phyloP scores from a whole-genome alignment of 2,113 vertebrate species.

The Nothobranchius furzeri region DNA sequence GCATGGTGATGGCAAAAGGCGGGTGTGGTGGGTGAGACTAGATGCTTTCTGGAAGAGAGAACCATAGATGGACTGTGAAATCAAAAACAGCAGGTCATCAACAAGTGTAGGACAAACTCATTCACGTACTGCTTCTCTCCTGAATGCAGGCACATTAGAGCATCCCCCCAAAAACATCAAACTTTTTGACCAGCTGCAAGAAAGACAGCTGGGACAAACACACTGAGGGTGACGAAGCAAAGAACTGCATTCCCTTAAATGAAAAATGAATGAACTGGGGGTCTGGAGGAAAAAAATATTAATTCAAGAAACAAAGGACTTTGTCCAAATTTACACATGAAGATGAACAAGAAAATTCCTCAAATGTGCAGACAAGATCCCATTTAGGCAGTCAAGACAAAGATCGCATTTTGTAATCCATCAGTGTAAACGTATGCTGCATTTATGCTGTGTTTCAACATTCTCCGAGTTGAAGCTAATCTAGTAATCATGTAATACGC shows the following conservation, averaged over 20 bases:
- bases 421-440: too few relatives aligned
- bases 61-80: slow-evolving; percentile 70
- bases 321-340: background rate
- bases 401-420: too few relatives aligned
- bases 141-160: slow-evolving; percentile 45
- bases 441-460: too few relatives aligned
- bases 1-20: slow-evolving; percentile 5
- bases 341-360: too few relatives aligned
- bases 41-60: slow-evolving; percentile 33
- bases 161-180: slow-evolving; percentile 1
- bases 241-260: too few relatives aligned
- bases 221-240: background rate
- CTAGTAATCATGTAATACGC: too few relatives aligned
- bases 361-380: too few relatives aligned
- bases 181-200: background rate
- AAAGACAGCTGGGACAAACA: slow-evolving; percentile 21
- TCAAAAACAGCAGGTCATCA: slow-evolving; percentile 75
- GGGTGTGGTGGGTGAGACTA: slow-evolving; percentile 11
- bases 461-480: too few relatives aligned
- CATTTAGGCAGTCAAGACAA: too few relatives aligned
- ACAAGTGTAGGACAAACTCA: slow-evolving; percentile 75
- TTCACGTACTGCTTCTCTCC: slow-evolving; percentile 75
- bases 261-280: background rate
- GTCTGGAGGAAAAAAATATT: background rate
- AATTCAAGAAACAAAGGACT: background rate